Conservation (phyloP, 2,888 invertebrate genomes). For the Thera britannica region DNA sequence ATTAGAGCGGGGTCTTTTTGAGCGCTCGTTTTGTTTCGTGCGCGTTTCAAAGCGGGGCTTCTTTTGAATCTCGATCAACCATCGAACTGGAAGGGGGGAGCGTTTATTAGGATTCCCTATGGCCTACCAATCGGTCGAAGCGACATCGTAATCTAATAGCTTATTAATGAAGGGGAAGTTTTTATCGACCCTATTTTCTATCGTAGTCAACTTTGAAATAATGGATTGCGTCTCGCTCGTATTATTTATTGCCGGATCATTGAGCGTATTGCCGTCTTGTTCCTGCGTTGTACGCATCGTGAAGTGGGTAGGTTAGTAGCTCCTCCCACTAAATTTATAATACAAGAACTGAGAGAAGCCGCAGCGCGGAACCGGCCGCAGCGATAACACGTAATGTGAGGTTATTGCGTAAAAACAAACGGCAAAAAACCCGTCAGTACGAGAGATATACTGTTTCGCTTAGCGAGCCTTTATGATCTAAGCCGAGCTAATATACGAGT, state of each 20-base stretch:
- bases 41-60: conserved; percentile 79
- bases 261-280: conserved; percentile 73
- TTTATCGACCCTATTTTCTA: conserved; percentile 80
- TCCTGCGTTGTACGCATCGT: conserved; percentile 60
- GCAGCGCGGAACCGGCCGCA: conserved; percentile 70
- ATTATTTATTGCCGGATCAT: conserved; percentile 63
- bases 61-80: conserved; percentile 83
- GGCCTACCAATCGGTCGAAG: conserved; percentile 81
- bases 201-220: conserved; percentile 77
- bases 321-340: conserved; percentile 83
- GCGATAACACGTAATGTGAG: conserved; percentile 76
- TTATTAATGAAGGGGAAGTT: conserved; percentile 83
- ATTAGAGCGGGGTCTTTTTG: conserved; percentile 82
- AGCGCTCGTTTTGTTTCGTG: conserved; percentile 80
- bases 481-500: conserved; percentile 69
- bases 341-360: conserved; percentile 80
- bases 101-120: conserved; percentile 83
- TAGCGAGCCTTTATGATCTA: conserved; percentile 72
- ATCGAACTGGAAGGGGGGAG: conserved; percentile 82
- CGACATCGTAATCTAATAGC: conserved; percentile 83
- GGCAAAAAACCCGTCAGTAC: conserved; percentile 70
- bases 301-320: conserved; percentile 77
- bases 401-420: conserved; percentile 80
- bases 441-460: conserved; percentile 71
- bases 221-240: conserved; percentile 67